Percentiles rank a stretch among this genome's conserved stretches.
phyloP scores from a whole-genome alignment of 2,888 invertebrate species.

The Mythimna albipuncta region DNA sequence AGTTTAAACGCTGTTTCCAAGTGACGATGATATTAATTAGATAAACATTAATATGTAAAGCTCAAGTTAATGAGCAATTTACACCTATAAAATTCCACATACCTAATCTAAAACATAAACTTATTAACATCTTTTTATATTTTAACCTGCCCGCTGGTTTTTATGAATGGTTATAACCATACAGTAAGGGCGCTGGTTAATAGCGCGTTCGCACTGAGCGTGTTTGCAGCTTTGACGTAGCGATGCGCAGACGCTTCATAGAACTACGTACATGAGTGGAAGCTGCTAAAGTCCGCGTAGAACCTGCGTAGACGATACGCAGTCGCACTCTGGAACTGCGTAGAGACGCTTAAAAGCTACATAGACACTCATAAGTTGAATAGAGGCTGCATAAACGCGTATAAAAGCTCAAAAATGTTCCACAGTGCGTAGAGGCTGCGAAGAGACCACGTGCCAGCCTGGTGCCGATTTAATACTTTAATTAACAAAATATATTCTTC shows the following conservation, averaged over 20 bases:
- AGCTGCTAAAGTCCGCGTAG: background rate
- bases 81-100: conserved; percentile 6
- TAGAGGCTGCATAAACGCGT: background rate
- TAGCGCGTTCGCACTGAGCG: too few species aligned
- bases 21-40: conserved; percentile 12
- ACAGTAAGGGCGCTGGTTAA: background rate
- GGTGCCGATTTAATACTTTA: background rate
- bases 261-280: background rate
- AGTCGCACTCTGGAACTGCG: too few species aligned
- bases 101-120: conserved; percentile 8
- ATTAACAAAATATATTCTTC: background rate
- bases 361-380: background rate
- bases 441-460: background rate
- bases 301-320: background rate
- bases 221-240: too few species aligned
- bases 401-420: background rate
- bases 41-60: conserved; percentile 20
- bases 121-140: background rate
- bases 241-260: background rate
- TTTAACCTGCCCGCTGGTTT: background rate
- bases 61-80: conserved; percentile 17
- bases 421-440: background rate
- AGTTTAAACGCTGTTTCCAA: conserved; percentile 18
- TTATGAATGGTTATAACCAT: too few species aligned
- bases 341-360: background rate